Evolutionary conservation across 2,113 vertebrate genomes (phyloP), one percentile per base, ranked within the genome.

Genomic region (Lonchura striata): DNA sequence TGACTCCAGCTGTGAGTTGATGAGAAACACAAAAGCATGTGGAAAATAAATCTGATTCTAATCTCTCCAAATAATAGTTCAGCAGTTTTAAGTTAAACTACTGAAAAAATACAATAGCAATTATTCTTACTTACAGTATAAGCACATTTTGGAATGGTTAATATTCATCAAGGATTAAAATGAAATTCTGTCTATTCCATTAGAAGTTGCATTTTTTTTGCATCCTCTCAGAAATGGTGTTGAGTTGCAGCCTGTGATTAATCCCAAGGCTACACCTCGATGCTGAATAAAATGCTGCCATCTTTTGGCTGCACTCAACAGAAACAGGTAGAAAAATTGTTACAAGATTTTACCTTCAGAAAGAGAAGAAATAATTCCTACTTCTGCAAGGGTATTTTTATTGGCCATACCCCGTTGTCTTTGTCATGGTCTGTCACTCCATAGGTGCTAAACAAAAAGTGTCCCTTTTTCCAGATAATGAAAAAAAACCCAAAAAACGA

Each of bases 201-300:
- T 44, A 44, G 27, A 74, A 70, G 15, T 16, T 13, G 13, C 2
- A 30, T 16, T 30, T 41, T 37, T 88, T 60, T 71, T n/a, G 3
- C 44, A 71, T 68, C 7, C 15, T 70, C 35, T 90, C 35, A 8
- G 27, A 18, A 42, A 28, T 9, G 3, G 14, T 11, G 44, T 8
- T 30, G 61, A n/a, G 24, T 11, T 35, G 64, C 53, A 93, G 33
- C 8, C 37, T 41, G 15, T 25, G 10, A 52, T 41, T 33, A 33
- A 15, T 57, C 9, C 15, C 47, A 78, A 63, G 54, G 47, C 49
- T 90, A 17, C 21, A 25, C 22, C 23, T 1, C 0, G 4, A 76
- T 91, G 71, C 60, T n/a, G 84, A 88, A 46, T 94, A 88, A 92
- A 95, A 95, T 93, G 71, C 95, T 97, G 96, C 96, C 96, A 94